Conservation (phyloP, 23 tunicate species). For the Halocynthia roretzi region DNA sequence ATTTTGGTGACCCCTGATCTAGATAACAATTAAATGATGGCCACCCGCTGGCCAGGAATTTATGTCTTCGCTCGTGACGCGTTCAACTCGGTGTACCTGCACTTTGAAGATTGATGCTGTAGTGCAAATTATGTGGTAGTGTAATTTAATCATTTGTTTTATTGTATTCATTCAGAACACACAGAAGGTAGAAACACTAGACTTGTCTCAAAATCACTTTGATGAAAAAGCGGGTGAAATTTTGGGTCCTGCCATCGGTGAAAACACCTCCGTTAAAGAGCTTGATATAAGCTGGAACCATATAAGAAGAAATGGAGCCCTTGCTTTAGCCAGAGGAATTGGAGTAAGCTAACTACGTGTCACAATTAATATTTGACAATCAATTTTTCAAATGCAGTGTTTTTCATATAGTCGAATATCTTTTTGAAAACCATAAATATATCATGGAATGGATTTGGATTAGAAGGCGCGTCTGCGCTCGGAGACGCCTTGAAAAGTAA, state of each 20-base stretch:
- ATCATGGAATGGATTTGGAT: constrained; percentile 91
- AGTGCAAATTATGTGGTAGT: too few species aligned
- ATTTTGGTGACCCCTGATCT: too few species aligned
- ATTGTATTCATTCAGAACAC: constrained; percentile 26
- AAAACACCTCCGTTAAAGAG: constrained; percentile 91
- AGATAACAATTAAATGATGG: too few species aligned
- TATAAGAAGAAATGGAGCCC: constrained; percentile 71
- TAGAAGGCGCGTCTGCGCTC: constrained; percentile 76
- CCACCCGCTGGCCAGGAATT: too few species aligned
- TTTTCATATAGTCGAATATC: constrained; percentile 64
- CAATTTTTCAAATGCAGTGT: too few species aligned
- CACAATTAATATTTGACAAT: not conserved
- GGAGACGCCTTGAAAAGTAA: constrained; percentile 66
- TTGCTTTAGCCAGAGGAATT: constrained; percentile 73
- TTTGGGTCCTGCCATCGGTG: constrained; percentile 82
- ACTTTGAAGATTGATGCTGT: too few species aligned
- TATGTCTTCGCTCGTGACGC: too few species aligned
- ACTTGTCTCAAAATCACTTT: constrained; percentile 80
- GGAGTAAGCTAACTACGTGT: constrained; percentile 38
- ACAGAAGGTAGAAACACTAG: constrained; percentile 72
- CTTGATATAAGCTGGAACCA: constrained; percentile 93
- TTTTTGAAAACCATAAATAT: constrained; percentile 63
- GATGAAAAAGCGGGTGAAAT: constrained; percentile 57
- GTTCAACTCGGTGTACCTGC: too few species aligned
- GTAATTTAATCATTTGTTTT: too few species aligned